Evolutionary conservation across 2,113 vertebrate species (phyloP).

Genomic region (Jacana jacana): DNA sequence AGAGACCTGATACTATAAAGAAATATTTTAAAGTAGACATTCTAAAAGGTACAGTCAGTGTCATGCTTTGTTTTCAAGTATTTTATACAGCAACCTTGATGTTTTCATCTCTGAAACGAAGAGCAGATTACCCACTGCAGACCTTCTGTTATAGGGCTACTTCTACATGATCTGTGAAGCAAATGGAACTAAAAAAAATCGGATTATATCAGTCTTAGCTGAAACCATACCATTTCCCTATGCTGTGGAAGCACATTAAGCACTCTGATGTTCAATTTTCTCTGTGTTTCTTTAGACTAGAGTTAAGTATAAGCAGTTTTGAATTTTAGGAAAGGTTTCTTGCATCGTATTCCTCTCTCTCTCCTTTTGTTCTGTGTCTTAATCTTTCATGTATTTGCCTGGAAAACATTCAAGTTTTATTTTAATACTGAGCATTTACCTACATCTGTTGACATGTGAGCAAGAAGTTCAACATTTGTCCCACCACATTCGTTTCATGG

Average conservation of each 20-base stretch:
- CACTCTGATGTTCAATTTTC: not conserved
- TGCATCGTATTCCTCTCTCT: not conserved
- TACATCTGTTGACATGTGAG: not conserved
- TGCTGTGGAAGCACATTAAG: not conserved
- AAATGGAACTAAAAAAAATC: not conserved
- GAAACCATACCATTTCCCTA: not conserved
- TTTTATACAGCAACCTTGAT: not conserved
- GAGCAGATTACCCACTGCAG: not conserved
- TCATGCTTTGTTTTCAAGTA: slow-evolving; percentile 15
- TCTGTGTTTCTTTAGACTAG: not conserved
- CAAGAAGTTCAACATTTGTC: not conserved
- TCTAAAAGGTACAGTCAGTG: not conserved
- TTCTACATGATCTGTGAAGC: not conserved
- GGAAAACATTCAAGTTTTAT: not conserved
- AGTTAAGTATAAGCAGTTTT: not conserved
- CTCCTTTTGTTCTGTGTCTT: not conserved
- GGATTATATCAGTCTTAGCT: not conserved
- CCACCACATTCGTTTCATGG: not conserved
- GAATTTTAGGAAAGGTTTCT: not conserved
- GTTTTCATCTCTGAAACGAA: not conserved
- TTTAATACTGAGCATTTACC: not conserved
- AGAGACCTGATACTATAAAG: not conserved
- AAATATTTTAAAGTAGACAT: not conserved
- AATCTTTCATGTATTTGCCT: not conserved
- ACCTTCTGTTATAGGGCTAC: not conserved